Conservation (phyloP, 2,797 vertebrate genomes). For the Parauchenoglanis ngamensis region DNA sequence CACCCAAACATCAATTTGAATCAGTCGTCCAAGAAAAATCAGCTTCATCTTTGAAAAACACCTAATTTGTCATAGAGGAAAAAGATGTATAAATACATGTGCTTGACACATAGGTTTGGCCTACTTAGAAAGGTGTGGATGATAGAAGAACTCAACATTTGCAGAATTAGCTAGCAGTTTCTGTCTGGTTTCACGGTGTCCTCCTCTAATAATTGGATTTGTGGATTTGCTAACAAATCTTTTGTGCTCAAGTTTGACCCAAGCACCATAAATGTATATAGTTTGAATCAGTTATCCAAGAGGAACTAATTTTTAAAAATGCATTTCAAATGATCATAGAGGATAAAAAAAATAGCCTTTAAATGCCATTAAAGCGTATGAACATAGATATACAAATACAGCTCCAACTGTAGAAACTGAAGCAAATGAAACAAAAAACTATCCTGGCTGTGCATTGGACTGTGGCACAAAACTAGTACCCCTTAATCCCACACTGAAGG, state of each 20-base stretch:
- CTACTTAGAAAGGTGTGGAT: not conserved
- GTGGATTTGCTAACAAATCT: not conserved
- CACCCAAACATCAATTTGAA: not conserved
- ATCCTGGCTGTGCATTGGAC: slow-evolving; percentile 55
- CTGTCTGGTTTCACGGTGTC: not conserved
- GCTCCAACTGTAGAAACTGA: not conserved
- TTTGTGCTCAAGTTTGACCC: not conserved
- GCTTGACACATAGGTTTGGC: too few relatives aligned
- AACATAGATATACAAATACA: not conserved
- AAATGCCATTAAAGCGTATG: not conserved
- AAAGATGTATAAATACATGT: not conserved
- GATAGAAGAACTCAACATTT: not conserved
- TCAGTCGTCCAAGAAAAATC: not conserved
- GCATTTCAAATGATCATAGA: not conserved
- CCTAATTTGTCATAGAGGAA: not conserved
- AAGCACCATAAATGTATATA: not conserved
- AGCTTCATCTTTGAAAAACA: not conserved
- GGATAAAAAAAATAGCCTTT: not conserved
- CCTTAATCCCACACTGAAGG: slow-evolving; percentile 63
- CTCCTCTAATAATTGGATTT: not conserved
- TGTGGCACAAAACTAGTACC: slow-evolving; percentile 58
- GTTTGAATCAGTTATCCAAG: not conserved
- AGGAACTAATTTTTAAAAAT: not conserved
- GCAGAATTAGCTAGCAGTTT: not conserved
- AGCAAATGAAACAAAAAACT: slow-evolving; percentile 1